Evolutionary conservation across 2,888 invertebrate species (phyloP).

Genomic region (Dasypolia templi): DNA sequence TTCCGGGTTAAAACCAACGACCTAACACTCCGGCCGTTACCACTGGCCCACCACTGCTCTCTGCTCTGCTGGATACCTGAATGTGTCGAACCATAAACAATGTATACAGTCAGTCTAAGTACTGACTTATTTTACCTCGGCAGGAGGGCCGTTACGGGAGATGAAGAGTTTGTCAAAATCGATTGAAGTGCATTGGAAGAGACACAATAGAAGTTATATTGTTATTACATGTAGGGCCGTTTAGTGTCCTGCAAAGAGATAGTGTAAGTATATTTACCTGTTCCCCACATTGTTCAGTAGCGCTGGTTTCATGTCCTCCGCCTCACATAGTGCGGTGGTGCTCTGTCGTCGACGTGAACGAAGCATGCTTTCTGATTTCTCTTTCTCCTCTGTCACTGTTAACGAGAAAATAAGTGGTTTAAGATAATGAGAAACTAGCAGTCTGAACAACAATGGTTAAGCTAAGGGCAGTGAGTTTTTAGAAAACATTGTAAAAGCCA

Average conservation of each 20-base stretch:
- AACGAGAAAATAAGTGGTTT: neutral
- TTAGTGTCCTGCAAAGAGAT: no score
- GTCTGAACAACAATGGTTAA: neutral
- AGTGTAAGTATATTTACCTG: slow-evolving; percentile 16
- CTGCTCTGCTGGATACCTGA: no score
- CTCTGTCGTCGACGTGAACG: slow-evolving; percentile 76
- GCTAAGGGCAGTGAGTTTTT: neutral
- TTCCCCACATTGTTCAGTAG: slow-evolving; percentile 73
- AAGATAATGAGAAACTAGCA: neutral
- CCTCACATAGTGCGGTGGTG: slow-evolving; percentile 78
- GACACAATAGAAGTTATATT: no score
- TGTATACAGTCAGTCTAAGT: no score
- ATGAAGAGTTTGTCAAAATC: no score
- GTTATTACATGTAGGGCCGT: no score
- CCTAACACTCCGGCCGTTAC: neutral
- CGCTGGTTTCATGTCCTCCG: slow-evolving; percentile 80
- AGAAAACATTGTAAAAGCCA: no score
- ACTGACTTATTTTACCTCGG: no score
- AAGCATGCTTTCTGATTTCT: slow-evolving; percentile 68
- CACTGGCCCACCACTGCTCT: neutral
- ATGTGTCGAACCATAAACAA: no score
- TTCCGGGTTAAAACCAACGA: neutral
- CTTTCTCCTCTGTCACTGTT: slow-evolving; percentile 70
- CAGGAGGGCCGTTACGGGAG: no score
- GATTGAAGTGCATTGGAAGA: no score